Evolutionary conservation across 2,113 vertebrate genomes (phyloP).

Genomic region (Centropus unirufus): DNA sequence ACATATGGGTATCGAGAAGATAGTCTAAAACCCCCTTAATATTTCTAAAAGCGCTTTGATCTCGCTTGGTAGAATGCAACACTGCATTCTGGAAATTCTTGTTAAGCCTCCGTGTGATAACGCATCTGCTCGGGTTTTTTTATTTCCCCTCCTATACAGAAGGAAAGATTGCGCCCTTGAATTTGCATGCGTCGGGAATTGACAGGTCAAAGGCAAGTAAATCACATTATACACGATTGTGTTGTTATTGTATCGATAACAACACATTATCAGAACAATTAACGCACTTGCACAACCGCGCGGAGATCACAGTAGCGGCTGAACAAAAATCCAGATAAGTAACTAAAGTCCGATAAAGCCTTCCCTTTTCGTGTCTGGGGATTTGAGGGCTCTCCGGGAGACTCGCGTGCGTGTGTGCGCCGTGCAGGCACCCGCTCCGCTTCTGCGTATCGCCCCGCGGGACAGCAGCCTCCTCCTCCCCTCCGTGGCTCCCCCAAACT

Average conservation of each 20-base stretch:
- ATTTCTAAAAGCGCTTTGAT: not conserved
- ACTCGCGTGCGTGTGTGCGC: not conserved
- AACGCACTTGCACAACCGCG: slow-evolving; percentile 21
- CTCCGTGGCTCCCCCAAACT: not conserved
- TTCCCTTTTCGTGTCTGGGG: slow-evolving; percentile 1
- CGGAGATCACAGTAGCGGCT: slow-evolving; percentile 1
- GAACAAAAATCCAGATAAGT: slow-evolving; percentile 53
- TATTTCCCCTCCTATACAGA: not conserved
- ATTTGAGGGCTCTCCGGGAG: not conserved
- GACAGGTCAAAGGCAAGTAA: slow-evolving; percentile 60
- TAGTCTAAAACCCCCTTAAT: not conserved
- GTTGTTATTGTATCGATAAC: slow-evolving; percentile 64
- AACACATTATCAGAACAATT: slow-evolving; percentile 48
- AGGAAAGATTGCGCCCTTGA: slow-evolving; percentile 39
- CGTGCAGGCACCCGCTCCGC: not conserved
- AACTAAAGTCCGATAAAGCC: slow-evolving; percentile 44
- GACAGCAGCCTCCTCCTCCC: not conserved
- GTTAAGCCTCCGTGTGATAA: not conserved
- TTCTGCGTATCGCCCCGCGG: not conserved
- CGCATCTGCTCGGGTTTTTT: not conserved
- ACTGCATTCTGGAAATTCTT: slow-evolving; percentile 28
- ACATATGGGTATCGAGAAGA: not conserved
- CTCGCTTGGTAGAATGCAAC: not conserved
- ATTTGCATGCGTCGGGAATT: slow-evolving; percentile 26
- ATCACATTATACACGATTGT: slow-evolving; percentile 43